Evolutionary conservation across 2,888 invertebrate genomes (phyloP), one percentile per base, ranked within the genome.

Genomic region (Mesorhabditis belari): DNA sequence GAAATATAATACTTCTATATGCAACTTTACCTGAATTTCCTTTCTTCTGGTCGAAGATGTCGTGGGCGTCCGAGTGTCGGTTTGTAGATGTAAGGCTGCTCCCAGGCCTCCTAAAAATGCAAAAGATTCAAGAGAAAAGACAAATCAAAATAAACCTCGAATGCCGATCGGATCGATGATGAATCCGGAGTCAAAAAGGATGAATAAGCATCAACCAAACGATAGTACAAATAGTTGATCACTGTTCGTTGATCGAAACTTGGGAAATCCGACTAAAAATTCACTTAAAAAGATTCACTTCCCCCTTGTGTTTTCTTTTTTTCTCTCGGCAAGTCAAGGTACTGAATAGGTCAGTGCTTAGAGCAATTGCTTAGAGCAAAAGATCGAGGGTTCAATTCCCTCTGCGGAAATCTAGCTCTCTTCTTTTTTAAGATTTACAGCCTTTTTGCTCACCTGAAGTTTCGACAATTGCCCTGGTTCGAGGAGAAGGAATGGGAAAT

Each of bases 181-280:
- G n/a, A n/a, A n/a, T n/a, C n/a, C n/a, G 52, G 55, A 6, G 74
- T 71, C 54, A 74, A 57, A 49, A 63, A 73, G 44, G 61, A 61
- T 17, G 61, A 57, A 55, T 70, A 59, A 0, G 65, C 58, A 52
- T 65, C 56, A 35, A 74, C 66, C 12, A 70, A 53, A 19, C 69
- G 64, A 55, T 69, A 74, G 59, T 65, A 71, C 44, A 73, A 53
- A 49, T 74, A 74, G 59, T 74, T 71, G 61, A 69, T 52, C 9
- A 74, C 26, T 24, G 61, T 28, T 25, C 66, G 35, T 5, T 63
- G 49, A 23, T 28, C 49, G 5, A n/a, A 19, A 35, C 58, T 25
- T 19, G 63, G 56, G 44, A 58, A 27, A 29, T 64, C 52, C n/a
- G 52, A 9, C 23, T 51, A 21, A 51, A 51, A 35, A 35, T n/a